phyloP scores from a whole-genome alignment of 1,140 invertebrate species.

The Sycophila sp. region DNA sequence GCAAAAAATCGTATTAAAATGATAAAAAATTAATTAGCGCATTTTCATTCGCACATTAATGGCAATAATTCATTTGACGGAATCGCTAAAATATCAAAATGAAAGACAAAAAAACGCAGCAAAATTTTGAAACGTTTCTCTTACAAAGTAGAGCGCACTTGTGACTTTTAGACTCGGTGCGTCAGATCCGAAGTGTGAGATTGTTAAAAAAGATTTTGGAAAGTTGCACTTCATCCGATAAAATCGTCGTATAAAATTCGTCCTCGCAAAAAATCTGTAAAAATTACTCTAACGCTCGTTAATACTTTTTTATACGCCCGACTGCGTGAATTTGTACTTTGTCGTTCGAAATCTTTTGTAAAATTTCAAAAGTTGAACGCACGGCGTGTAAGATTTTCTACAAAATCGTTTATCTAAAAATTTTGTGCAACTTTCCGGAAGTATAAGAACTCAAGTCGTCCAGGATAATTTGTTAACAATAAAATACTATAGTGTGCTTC shows the following conservation, averaged over 20 bases:
- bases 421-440: conserved; percentile 6
- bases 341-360: not conserved
- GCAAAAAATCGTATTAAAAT: too few relatives aligned
- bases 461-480: not conserved
- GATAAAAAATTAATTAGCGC: too few relatives aligned
- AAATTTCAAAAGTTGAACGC: not conserved
- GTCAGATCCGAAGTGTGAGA: conserved; percentile 24
- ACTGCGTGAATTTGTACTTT: not conserved
- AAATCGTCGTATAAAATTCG: too few relatives aligned
- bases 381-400: not conserved
- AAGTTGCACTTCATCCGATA: not conserved
- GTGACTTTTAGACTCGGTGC: conserved; percentile 19
- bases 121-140: not conserved
- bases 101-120: not conserved
- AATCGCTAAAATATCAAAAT: not conserved
- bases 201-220: not conserved
- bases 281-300: too few relatives aligned
- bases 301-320: too few relatives aligned
- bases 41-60: too few relatives aligned
- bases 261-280: too few relatives aligned
- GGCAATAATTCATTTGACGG: too few relatives aligned
- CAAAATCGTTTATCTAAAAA: too few relatives aligned
- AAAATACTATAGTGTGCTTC: too few relatives aligned
- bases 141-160: not conserved
- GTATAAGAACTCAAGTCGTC: not conserved